Evolutionary conservation across 2,113 vertebrate genomes (phyloP).

Genomic region (Carlito syrichta): DNA sequence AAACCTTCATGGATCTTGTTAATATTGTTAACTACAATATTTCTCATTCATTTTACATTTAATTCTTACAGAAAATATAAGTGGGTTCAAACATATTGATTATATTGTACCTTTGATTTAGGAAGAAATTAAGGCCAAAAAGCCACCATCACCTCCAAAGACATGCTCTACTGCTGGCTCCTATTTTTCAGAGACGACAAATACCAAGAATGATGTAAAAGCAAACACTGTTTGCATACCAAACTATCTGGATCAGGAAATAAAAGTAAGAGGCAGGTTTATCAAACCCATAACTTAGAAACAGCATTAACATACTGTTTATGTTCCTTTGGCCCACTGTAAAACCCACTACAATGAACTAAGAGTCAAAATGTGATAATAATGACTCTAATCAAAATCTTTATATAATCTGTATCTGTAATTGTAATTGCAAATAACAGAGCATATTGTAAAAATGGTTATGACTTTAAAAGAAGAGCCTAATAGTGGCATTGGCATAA

Average conservation of each 20-base stretch:
- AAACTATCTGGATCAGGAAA: conserved; percentile 69
- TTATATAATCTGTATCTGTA: background rate
- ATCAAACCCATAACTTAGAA: background rate
- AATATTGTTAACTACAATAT: background rate
- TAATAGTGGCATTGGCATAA: background rate
- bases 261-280: conserved; percentile 69
- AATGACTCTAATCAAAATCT: background rate
- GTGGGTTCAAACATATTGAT: background rate
- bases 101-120: conserved; percentile 31
- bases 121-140: conserved; percentile 41
- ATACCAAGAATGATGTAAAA: background rate
- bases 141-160: background rate
- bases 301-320: background rate
- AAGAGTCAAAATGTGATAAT: background rate
- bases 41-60: conserved; percentile 16
- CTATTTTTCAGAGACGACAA: background rate
- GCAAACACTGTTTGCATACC: conserved; percentile 35
- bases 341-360: background rate
- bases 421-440: background rate
- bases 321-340: background rate
- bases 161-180: background rate
- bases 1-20: background rate
- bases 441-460: background rate
- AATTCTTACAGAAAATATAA: conserved; percentile 16
- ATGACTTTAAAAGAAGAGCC: background rate